Percentiles rank a stretch among this genome's conserved stretches.
Evolutionary conservation across 2,888 invertebrate species (phyloP).

Genomic region (Diadromus collaris): DNA sequence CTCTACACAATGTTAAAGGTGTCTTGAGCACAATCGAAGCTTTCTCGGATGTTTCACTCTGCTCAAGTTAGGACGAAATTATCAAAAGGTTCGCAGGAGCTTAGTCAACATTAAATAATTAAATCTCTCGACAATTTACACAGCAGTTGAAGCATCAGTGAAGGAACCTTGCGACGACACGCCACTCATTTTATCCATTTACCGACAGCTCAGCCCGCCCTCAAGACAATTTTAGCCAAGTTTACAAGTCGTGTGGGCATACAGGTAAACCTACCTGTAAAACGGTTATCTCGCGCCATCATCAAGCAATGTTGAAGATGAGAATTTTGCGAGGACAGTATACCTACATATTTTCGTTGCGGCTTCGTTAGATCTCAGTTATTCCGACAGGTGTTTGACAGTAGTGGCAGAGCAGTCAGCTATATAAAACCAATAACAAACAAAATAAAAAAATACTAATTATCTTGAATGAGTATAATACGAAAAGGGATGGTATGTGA

Average conservation of each 20-base stretch:
- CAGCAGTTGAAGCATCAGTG: constrained; percentile 28
- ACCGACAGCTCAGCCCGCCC: neutral
- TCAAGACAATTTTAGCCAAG: neutral
- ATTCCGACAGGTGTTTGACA: constrained; percentile 48
- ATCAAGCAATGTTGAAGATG: neutral
- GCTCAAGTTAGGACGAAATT: neutral
- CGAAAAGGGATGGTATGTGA: no score
- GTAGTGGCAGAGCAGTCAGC: neutral
- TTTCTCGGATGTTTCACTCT: no score
- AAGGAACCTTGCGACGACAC: constrained; percentile 48
- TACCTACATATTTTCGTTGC: neutral
- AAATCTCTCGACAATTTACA: constrained; percentile 46
- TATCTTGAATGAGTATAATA: no score
- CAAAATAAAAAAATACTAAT: no score
- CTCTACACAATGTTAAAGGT: no score
- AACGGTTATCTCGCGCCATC: neutral
- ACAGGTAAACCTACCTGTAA: no score
- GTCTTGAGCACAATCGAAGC: no score
- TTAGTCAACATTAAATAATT: neutral
- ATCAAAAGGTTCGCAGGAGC: constrained; percentile 20
- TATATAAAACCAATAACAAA: neutral
- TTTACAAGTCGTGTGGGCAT: no score
- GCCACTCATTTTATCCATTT: constrained; percentile 30
- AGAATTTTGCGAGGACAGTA: neutral
- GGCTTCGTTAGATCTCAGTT: constrained; percentile 19